Evolutionary conservation across 2,888 invertebrate genomes (phyloP).

Genomic region (Abscondita cerata): DNA sequence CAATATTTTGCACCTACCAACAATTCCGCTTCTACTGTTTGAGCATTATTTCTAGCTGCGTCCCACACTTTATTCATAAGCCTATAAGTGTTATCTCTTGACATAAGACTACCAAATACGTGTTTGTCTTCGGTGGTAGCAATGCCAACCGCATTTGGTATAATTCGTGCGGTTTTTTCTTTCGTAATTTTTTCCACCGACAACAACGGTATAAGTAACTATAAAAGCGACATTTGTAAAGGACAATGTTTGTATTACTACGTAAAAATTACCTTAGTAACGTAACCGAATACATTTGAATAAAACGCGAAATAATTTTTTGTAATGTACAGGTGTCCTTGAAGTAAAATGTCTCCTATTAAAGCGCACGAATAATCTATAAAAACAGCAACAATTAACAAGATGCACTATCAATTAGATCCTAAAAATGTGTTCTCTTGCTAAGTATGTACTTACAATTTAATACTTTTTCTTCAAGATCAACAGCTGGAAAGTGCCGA

Average conservation of each 20-base stretch:
- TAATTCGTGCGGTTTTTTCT: slow-evolving; percentile 92
- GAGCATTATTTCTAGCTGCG: slow-evolving; percentile 61
- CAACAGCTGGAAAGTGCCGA: slow-evolving; percentile 84
- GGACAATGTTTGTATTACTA: no score
- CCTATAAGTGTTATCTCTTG: slow-evolving; percentile 86
- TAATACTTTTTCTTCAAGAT: slow-evolving; percentile 83
- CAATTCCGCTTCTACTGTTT: slow-evolving; percentile 48
- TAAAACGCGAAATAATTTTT: slow-evolving; percentile 96
- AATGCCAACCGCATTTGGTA: slow-evolving; percentile 93
- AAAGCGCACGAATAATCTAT: slow-evolving; percentile 91
- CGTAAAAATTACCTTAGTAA: slow-evolving; percentile 75
- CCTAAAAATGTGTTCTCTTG: no score
- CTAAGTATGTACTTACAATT: slow-evolving; percentile 72
- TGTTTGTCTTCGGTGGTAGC: slow-evolving; percentile 85
- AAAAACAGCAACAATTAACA: slow-evolving; percentile 49
- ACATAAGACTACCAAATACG: slow-evolving; percentile 89
- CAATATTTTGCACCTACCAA: slow-evolving; percentile 23
- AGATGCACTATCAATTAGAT: background rate
- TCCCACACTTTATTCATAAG: slow-evolving; percentile 88
- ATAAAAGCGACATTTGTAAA: slow-evolving; percentile 47
- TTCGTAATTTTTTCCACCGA: slow-evolving; percentile 88
- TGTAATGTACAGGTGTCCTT: slow-evolving; percentile 93
- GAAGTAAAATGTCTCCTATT: slow-evolving; percentile 89
- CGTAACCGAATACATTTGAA: slow-evolving; percentile 94
- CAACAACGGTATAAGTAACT: slow-evolving; percentile 87